Conservation (phyloP, 2,888 invertebrate genomes). For the Hipparchia sbordonii region DNA sequence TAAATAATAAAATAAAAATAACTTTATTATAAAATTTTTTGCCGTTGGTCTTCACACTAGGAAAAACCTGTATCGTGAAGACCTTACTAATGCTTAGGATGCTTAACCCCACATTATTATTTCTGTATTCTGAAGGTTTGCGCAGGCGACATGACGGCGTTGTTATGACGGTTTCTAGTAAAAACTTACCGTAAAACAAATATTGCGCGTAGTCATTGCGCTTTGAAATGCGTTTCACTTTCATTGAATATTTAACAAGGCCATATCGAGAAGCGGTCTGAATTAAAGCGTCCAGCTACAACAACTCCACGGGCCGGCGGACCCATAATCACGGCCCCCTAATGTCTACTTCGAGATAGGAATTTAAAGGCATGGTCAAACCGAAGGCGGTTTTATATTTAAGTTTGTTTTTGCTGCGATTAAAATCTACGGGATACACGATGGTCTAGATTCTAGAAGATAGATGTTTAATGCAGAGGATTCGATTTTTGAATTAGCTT, state of each 20-base stretch:
- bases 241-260: slow-evolving; percentile 19
- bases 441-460: no score
- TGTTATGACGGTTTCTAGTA: not conserved
- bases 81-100: no score
- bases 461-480: no score
- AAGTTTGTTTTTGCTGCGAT: not conserved
- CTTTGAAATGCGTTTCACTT: slow-evolving; percentile 15
- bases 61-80: no score
- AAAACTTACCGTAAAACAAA: not conserved
- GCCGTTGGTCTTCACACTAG: no score
- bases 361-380: slow-evolving; percentile 7
- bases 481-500: no score
- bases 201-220: not conserved
- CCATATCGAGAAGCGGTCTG: not conserved
- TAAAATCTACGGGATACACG: no score
- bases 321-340: slow-evolving; percentile 16
- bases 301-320: slow-evolving; percentile 2
- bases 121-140: no score
- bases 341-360: slow-evolving; percentile 19
- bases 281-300: slow-evolving; percentile 2
- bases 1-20: no score
- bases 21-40: no score
- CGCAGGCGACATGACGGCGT: no score
- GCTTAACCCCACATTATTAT: no score
- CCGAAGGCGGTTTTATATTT: not conserved